These are phyloP conservation scores for Euphydryas editha DNA, from an alignment of 2,888 invertebrate genomes.

Conservation along the genomic window DNA sequence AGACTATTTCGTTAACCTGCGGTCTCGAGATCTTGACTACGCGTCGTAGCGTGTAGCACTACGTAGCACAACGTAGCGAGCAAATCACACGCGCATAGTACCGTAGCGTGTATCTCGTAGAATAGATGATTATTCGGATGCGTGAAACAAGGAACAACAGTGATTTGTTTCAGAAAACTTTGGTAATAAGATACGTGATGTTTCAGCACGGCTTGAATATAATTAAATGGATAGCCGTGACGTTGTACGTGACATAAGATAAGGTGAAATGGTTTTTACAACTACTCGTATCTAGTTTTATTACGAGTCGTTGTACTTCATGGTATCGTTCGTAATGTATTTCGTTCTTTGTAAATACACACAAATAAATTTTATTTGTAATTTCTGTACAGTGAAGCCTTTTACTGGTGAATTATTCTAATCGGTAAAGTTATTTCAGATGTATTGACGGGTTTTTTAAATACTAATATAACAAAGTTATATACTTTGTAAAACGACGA, in stretches of 20 bases:
- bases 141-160: conserved; percentile 13
- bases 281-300: neutral
- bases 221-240: conserved; percentile 2
- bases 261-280: neutral
- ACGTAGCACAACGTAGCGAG: conserved; percentile 21
- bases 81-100: conserved; percentile 1
- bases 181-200: conserved; percentile 19
- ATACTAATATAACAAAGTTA: too few relatives aligned
- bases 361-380: too few relatives aligned
- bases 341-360: too few relatives aligned
- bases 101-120: conserved; percentile 8
- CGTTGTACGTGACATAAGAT: neutral
- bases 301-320: neutral
- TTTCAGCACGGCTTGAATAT: conserved; percentile 1
- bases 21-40: neutral
- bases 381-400: too few relatives aligned
- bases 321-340: too few relatives aligned
- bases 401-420: too few relatives aligned
- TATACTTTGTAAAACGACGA: too few relatives aligned
- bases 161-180: conserved; percentile 14
- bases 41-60: conserved; percentile 16
- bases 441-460: too few relatives aligned
- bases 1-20: conserved; percentile 10
- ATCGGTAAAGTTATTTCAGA: too few relatives aligned
- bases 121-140: conserved; percentile 14